phyloP scores from a whole-genome alignment of 2,113 vertebrate genomes.

The Vulpes ferrilata region DNA sequence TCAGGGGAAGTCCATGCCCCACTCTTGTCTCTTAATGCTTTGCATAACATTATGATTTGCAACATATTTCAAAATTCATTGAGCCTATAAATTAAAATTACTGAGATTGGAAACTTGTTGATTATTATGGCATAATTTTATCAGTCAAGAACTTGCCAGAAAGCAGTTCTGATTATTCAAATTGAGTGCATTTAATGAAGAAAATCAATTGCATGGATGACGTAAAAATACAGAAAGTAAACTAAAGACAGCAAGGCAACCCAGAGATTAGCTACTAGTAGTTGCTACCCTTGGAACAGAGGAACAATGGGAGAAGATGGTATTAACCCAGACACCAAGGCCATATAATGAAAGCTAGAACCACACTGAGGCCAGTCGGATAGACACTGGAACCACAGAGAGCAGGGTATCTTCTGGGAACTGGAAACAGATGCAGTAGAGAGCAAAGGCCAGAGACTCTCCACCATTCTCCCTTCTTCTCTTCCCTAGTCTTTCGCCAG shows the following conservation, averaged over 20 bases:
- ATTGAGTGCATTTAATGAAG: background rate
- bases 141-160: background rate
- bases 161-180: slow-evolving; percentile 14
- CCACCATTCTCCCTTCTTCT: background rate
- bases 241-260: background rate
- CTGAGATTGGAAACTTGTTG: background rate
- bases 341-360: background rate
- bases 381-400: background rate
- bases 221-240: background rate
- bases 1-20: background rate
- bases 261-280: background rate
- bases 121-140: background rate
- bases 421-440: background rate
- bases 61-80: background rate
- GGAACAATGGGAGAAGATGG: background rate
- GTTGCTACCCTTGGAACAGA: background rate
- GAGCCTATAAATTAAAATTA: background rate
- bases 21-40: background rate
- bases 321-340: background rate
- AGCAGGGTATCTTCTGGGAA: background rate
- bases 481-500: background rate
- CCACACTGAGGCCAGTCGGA: background rate
- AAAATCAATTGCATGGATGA: background rate
- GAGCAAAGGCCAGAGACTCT: background rate
- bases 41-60: background rate